A percentile compares a stretch with the other conserved stretches of the same genome.
These are phyloP conservation scores for Lepidochitona cinerea DNA, from an alignment of 2,888 invertebrate genomes.

Conservation along the genomic window DNA sequence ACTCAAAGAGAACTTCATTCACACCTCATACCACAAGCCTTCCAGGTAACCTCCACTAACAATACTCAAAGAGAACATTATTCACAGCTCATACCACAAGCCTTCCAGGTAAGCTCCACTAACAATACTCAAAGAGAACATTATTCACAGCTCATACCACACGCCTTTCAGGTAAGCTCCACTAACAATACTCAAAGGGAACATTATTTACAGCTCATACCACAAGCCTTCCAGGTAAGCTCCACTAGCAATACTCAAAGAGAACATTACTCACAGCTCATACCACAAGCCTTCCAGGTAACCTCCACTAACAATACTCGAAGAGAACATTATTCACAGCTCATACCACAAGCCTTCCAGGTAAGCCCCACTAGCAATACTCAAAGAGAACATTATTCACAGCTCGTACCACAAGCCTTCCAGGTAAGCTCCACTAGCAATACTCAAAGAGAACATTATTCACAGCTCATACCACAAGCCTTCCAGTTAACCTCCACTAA, in stretches of 20 bases:
- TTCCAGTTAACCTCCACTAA: conserved; percentile 79
- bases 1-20: neutral
- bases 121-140: neutral
- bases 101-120: neutral
- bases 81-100: neutral
- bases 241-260: conserved; percentile 84
- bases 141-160: neutral
- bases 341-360: conserved; percentile 72
- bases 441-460: conserved; percentile 74
- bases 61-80: neutral
- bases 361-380: conserved; percentile 78
- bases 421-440: conserved; percentile 82
- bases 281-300: conserved; percentile 73
- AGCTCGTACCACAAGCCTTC: conserved; percentile 72
- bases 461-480: conserved; percentile 70
- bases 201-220: conserved; percentile 71
- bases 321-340: conserved; percentile 68
- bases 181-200: conserved; percentile 71
- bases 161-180: neutral
- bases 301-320: conserved; percentile 83
- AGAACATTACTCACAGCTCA: conserved; percentile 69
- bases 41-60: conserved; percentile 53
- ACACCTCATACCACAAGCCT: conserved; percentile 32
- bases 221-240: conserved; percentile 72
- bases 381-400: conserved; percentile 70